Percentiles rank a stretch among this genome's conserved stretches.
Conservation (phyloP, 2,113 vertebrate species). For the Bostrychus sinensis region DNA sequence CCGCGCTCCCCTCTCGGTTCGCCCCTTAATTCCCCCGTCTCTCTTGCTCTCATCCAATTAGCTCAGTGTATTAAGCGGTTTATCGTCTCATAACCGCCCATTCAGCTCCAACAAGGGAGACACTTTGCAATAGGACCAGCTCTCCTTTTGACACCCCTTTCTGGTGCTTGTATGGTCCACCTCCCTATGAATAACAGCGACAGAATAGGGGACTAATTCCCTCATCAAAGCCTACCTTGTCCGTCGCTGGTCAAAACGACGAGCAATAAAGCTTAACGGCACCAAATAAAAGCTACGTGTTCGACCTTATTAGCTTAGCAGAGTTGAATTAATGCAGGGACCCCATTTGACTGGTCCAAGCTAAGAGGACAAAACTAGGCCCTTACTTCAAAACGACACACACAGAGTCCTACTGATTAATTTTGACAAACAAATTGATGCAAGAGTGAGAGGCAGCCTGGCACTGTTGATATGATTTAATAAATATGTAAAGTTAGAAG, state of each 20-base stretch:
- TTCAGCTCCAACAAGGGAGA: constrained; percentile 99
- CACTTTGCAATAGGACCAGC: constrained; percentile 99
- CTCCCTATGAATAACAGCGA: constrained; percentile 99
- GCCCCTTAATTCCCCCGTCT: constrained; percentile 97
- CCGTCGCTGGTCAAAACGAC: constrained; percentile 99
- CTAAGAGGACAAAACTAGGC: constrained; percentile 63
- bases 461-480: constrained; percentile 69
- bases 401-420: constrained; percentile 86
- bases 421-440: constrained; percentile 74
- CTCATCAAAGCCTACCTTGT: constrained; percentile 99
- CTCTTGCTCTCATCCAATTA: constrained; percentile 99
- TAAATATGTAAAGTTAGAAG: constrained; percentile 79
- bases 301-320: constrained; percentile 99
- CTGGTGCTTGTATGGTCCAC: constrained; percentile 98
- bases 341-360: constrained; percentile 72
- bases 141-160: constrained; percentile 99
- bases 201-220: constrained; percentile 99
- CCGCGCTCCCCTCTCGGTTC: constrained; percentile 89
- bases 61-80: constrained; percentile 99
- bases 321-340: constrained; percentile 98
- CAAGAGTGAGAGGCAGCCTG: constrained; percentile 24
- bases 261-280: constrained; percentile 99
- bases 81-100: constrained; percentile 99
- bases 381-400: constrained; percentile 87
- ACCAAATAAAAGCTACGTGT: constrained; percentile 89